Evolutionary conservation across 1,140 invertebrate genomes (phyloP).

Genomic region (Caenorhabditis brenneri): DNA sequence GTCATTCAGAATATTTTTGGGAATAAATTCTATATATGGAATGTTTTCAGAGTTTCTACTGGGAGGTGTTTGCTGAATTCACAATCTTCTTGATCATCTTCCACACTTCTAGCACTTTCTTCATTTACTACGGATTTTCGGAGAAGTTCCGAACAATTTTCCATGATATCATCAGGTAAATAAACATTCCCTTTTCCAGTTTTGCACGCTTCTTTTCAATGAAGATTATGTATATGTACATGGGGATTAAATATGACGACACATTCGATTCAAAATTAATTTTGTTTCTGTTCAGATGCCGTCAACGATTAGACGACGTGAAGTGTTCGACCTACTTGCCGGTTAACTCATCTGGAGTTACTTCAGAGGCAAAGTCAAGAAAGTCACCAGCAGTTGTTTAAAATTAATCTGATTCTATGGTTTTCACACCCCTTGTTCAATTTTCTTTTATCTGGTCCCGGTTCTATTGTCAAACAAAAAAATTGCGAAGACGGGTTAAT

Average conservation of each 20-base stretch:
- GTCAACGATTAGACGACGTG: slow-evolving; percentile 9
- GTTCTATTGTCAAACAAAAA: slow-evolving; percentile 2
- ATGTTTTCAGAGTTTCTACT: slow-evolving; percentile 12
- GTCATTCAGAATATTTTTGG: neutral
- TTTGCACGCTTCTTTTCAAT: neutral
- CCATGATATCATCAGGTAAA: slow-evolving; percentile 32
- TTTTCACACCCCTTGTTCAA: no score
- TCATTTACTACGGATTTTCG: slow-evolving; percentile 34
- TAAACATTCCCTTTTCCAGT: neutral
- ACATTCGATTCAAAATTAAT: neutral
- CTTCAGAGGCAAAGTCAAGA: neutral
- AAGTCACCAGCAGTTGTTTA: neutral
- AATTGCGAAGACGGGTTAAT: neutral
- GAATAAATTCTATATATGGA: no score
- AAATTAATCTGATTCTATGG: no score
- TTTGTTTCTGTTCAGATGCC: slow-evolving; percentile 5
- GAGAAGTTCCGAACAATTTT: slow-evolving; percentile 30
- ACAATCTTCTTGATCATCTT: slow-evolving; percentile 30
- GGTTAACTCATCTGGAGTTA: slow-evolving; percentile 17
- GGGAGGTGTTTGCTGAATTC: slow-evolving; percentile 29
- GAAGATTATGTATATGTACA: no score
- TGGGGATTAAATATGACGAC: neutral
- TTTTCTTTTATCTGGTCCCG: neutral
- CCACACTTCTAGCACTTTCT: slow-evolving; percentile 15
- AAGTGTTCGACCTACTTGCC: slow-evolving; percentile 22